phyloP scores from a whole-genome alignment of 2,113 vertebrate species.

The Pogonocichla stellata region DNA sequence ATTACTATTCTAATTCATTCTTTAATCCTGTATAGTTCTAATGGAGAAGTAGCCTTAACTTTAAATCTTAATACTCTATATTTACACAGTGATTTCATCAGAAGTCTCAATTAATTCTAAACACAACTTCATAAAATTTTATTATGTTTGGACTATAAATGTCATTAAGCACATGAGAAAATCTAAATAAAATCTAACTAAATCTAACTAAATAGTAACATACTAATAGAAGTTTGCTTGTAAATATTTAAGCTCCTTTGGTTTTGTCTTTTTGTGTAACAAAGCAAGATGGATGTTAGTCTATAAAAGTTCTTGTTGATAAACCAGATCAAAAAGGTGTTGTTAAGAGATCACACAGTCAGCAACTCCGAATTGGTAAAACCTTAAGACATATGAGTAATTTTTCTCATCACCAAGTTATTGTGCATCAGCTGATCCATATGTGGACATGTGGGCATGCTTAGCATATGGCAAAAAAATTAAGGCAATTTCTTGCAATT shows the following conservation, averaged over 20 bases:
- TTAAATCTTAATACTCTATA: not conserved
- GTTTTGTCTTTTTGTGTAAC: not conserved
- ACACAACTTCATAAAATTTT: not conserved
- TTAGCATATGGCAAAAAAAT: slow-evolving; percentile 42
- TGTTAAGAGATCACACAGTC: not conserved
- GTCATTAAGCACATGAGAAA: not conserved
- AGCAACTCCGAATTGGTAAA: not conserved
- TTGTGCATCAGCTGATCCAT: slow-evolving; percentile 11
- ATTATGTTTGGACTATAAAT: not conserved
- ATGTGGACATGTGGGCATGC: slow-evolving; percentile 24
- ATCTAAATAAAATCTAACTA: too few relatives aligned
- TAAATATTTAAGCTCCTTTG: not conserved
- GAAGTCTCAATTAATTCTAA: not conserved
- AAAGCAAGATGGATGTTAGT: not conserved
- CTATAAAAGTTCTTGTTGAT: not conserved
- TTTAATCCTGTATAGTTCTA: not conserved
- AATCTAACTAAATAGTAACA: not conserved
- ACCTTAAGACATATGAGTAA: slow-evolving; percentile 18
- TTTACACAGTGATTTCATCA: not conserved
- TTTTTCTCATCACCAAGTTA: slow-evolving; percentile 4
- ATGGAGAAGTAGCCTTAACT: not conserved
- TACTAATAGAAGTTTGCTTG: not conserved
- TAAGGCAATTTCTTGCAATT: not conserved
- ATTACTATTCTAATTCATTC: not conserved
- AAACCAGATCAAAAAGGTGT: not conserved